Percentiles rank a stretch among this genome's conserved stretches.
Evolutionary conservation across 2,797 vertebrate species (phyloP).

Genomic region (Kryptolebias ocellatus): DNA sequence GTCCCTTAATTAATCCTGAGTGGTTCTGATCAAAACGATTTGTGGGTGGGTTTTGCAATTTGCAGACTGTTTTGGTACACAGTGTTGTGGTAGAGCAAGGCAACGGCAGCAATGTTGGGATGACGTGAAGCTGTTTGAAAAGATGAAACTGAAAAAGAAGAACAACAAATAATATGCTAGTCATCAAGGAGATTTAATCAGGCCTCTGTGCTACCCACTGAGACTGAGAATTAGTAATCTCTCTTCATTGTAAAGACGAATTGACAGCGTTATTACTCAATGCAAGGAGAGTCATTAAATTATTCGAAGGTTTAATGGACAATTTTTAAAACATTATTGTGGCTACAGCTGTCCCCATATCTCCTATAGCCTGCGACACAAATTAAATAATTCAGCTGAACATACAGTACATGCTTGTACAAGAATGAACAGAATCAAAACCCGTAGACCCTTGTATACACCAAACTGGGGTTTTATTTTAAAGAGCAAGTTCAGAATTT

Average conservation of each 20-base stretch:
- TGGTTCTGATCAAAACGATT: conserved; percentile 59
- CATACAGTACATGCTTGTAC: no score
- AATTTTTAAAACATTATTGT: background rate
- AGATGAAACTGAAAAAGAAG: conserved; percentile 23
- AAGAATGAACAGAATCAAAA: no score
- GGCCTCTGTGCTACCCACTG: background rate
- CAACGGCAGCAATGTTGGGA: conserved; percentile 1
- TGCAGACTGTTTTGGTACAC: conserved; percentile 37
- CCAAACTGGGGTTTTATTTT: no score
- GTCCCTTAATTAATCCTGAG: conserved; percentile 59
- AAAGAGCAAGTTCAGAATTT: no score
- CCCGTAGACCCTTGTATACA: no score
- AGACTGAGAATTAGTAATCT: background rate
- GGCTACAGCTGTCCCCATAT: background rate
- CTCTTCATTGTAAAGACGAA: background rate
- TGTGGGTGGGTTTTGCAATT: conserved; percentile 24
- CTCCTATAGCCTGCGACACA: no score
- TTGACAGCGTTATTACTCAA: background rate
- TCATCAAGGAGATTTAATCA: background rate
- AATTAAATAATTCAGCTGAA: no score
- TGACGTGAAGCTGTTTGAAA: conserved; percentile 25
- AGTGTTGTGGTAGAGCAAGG: conserved; percentile 17
- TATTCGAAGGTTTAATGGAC: background rate
- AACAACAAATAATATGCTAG: conserved; percentile 14
- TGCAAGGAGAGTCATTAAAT: conserved; percentile 19